Percentiles rank a stretch among this genome's conserved stretches.
Conservation (phyloP, 2,113 vertebrate genomes). For the Octodon degus region DNA sequence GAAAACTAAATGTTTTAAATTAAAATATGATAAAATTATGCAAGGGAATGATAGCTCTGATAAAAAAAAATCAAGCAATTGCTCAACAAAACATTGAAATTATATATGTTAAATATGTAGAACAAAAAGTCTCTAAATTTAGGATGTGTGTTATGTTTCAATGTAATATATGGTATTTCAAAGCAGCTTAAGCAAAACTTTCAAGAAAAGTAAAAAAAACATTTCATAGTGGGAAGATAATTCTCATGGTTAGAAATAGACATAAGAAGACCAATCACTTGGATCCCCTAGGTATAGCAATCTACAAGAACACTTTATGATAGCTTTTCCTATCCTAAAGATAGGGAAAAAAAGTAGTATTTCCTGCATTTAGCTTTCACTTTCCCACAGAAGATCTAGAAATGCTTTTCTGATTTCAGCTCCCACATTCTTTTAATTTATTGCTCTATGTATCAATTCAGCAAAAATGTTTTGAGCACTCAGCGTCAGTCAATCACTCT, state of each 20-base stretch:
- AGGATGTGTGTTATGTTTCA: background rate
- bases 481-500: background rate
- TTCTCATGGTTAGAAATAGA: background rate
- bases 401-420: background rate
- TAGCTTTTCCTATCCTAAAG: background rate
- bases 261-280: background rate
- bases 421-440: background rate
- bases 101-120: background rate
- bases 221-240: background rate
- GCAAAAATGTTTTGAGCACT: background rate
- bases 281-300: background rate
- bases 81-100: background rate
- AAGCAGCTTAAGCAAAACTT: background rate
- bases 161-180: background rate
- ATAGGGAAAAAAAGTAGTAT: background rate
- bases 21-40: constrained; percentile 31
- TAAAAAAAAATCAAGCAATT: background rate
- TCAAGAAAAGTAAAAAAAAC: background rate
- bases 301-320: background rate
- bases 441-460: background rate
- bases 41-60: background rate
- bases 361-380: background rate
- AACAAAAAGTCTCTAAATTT: background rate
- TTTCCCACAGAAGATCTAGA: background rate
- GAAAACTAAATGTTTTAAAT: constrained; percentile 10